Conservation (phyloP, 30 jellyfish, hydroid and myxozoan genomes). For the Cassiopea xamachana region DNA sequence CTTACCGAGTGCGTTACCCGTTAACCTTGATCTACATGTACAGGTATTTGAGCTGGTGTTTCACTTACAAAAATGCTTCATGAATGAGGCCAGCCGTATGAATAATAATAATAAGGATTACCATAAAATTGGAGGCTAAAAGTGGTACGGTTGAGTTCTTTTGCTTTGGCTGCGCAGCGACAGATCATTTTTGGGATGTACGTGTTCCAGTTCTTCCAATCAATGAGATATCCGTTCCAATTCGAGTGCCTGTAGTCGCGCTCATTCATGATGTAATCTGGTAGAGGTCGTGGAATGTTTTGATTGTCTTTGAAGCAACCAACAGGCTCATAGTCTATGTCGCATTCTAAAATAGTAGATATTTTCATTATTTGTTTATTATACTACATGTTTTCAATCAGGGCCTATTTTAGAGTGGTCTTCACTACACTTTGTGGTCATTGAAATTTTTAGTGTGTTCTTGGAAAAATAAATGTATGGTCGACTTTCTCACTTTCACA, state of each 20-base stretch:
- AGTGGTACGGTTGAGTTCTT: constrained; percentile 19
- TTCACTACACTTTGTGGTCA: too few relatives aligned
- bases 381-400: too few relatives aligned
- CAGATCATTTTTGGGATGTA: constrained; percentile 75
- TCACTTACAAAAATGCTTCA: neutral
- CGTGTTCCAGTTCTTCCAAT: constrained; percentile 78
- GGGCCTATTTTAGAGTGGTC: too few relatives aligned
- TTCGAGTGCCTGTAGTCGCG: constrained; percentile 52
- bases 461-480: too few relatives aligned
- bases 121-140: constrained; percentile 78
- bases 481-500: too few relatives aligned
- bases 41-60: neutral
- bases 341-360: constrained; percentile 53
- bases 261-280: constrained; percentile 65
- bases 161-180: constrained; percentile 82
- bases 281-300: constrained; percentile 59
- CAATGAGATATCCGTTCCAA: constrained; percentile 72
- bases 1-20: too few relatives aligned
- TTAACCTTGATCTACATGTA: too few relatives aligned
- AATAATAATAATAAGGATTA: neutral
- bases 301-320: constrained; percentile 72
- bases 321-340: constrained; percentile 67
- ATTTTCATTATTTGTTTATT: too few relatives aligned
- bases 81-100: neutral
- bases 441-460: too few relatives aligned